Evolutionary conservation across 2,113 vertebrate species (phyloP).

Genomic region (Dromaius novaehollandiae): DNA sequence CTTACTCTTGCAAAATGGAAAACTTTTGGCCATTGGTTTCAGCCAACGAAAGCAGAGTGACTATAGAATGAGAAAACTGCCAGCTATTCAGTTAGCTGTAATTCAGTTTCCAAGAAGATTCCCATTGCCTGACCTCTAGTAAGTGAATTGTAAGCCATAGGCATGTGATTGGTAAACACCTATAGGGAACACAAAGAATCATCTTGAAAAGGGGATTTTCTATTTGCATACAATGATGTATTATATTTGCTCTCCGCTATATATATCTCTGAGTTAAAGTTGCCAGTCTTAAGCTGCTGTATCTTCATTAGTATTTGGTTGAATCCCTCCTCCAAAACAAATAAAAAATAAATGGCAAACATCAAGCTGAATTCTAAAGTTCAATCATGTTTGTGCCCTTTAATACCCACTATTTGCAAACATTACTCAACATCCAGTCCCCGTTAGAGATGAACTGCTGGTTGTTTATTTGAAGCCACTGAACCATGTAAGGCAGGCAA

Average conservation of each 20-base stretch:
- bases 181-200: neutral
- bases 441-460: neutral
- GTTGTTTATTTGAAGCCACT: neutral
- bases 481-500: neutral
- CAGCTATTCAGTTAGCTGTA: neutral
- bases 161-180: neutral
- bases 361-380: neutral
- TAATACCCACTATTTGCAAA: constrained; percentile 24
- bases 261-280: neutral
- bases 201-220: neutral
- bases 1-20: neutral
- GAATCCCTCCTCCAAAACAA: neutral
- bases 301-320: neutral
- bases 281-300: neutral
- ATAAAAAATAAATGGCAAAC: neutral
- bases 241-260: neutral
- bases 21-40: neutral
- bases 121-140: neutral
- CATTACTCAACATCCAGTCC: constrained; percentile 25
- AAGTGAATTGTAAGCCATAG: neutral
- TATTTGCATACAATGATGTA: neutral
- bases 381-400: neutral
- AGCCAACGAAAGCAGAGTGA: neutral
- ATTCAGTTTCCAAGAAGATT: neutral
- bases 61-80: neutral